Evolutionary conservation across 2,113 vertebrate species (phyloP), one percentile per base, ranked within the genome.

Genomic region (Pomatorhinus ruficollis): DNA sequence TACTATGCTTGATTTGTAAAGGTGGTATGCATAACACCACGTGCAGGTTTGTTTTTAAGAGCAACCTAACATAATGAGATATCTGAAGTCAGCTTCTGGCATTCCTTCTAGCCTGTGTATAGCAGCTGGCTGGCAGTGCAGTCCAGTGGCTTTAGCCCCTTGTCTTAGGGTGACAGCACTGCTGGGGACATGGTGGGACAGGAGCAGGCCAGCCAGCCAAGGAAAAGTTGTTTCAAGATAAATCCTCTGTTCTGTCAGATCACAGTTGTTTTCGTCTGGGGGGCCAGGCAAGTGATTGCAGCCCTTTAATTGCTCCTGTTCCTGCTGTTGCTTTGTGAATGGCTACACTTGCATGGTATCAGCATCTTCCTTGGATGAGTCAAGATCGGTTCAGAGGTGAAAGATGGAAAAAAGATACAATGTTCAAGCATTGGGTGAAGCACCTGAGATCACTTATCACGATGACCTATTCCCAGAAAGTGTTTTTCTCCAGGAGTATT

Each of bases 351-450:
- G 14, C 4, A 2, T 80, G 59, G 15, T 52, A 50, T 74, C 47
- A 15, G 39, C 63, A 50, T 89, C 76, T 90, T 81, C 68, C 27
- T 83, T 35, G 56, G 42, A 25, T 91, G 57, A 80, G 76, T 90
- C 35, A 54, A 74, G 71, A 54, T 88, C 28, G 59, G 2, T 83
- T 87, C 50, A 63, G 54, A 80, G 70, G 59, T 72, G 66, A 72
- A 79, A 81, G 76, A 35, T 76, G 35, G 40, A 28, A 31, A 75
- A 50, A 59, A 72, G 54, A 5, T 57, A 5, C 0, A 6, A 11
- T 6, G 11, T 45, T 80, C 50, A 66, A 54, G 47, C 12, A 16
- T 10, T 35, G 42, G 28, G 39, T 47, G 35, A 81, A 90, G 42
- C 59, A 70, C 68, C 27, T 33, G 28, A 69, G 61, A 70, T 88